Base-by-base conservation (phyloP, 1,140 invertebrate genomes). In the Bombus huntii region DNA sequence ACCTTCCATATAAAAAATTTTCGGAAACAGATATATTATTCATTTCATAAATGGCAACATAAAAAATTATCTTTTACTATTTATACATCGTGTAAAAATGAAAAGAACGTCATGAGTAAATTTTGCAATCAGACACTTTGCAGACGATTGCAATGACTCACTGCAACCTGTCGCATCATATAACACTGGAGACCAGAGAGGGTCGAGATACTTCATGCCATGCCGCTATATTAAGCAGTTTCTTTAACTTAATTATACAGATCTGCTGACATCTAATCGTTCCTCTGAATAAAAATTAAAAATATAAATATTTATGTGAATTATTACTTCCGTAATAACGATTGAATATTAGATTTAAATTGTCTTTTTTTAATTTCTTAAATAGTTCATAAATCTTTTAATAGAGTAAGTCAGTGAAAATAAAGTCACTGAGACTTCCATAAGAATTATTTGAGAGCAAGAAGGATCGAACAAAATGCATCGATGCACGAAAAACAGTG, bases 101-200 rank as follows among this genome's bases (percentile, higher is more conserved):
- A 62, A 74, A 62, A 15, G 8, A 72, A 68, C 37, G 34, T 28
- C 37, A 71, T 47, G 66, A 77, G 65, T 77, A 62, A 75, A 57
- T 31, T 68, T 53, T 79, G 80, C 42, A 83, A 87, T 66, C 68
- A 87, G 74, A 87, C 76, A 65, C 62, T 57, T 9, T 25, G 47
- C 18, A 88, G 87, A 87, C 78, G 71, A 25, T 28, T 18, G 39
- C 37, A 77, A 65, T 88, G 87, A 87, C 68, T 87, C 81, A 87
- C 37, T 83, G 62, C 74, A 82, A 82, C 84, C 84, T 88, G 72
- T 79, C 78, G 84, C 59, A 76, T 85, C 47, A 53, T 79, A 80
- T 31, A 79, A 70, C 28, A 44, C 12, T 15, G 15, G 18, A 25
- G 18, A 12, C 31, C n/a, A 42, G 18, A 22, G 34, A 68, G 34